phyloP scores from a whole-genome alignment of 2,797 vertebrate species.

The Halcyon smyrnensis region DNA sequence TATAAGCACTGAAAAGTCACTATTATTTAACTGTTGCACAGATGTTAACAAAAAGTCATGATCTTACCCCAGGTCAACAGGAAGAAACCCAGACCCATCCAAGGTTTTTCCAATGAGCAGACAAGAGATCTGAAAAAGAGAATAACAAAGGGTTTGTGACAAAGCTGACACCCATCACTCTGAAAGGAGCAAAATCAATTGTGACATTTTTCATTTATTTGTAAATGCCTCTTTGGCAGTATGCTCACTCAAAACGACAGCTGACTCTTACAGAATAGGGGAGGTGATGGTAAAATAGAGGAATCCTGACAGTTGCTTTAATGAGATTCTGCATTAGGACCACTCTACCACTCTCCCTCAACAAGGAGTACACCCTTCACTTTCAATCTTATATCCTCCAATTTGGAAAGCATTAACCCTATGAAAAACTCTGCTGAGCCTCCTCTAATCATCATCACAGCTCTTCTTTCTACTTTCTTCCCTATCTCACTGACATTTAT shows the following conservation, averaged over 20 bases:
- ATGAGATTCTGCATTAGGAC: slow-evolving; percentile 95
- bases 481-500: neutral
- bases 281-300: slow-evolving; percentile 90
- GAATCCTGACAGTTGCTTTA: slow-evolving; percentile 94
- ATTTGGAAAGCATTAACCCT: slow-evolving; percentile 86
- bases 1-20: neutral
- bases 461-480: slow-evolving; percentile 63
- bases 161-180: slow-evolving; percentile 89
- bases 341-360: slow-evolving; percentile 83
- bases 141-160: slow-evolving; percentile 95
- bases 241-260: slow-evolving; percentile 94
- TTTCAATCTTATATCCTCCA: slow-evolving; percentile 86
- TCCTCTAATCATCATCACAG: slow-evolving; percentile 75
- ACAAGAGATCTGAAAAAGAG: slow-evolving; percentile 84
- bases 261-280: slow-evolving; percentile 88
- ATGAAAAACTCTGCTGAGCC: slow-evolving; percentile 82
- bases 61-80: slow-evolving; percentile 84
- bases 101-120: slow-evolving; percentile 85
- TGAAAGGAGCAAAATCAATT: slow-evolving; percentile 91
- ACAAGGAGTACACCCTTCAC: slow-evolving; percentile 87
- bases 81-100: slow-evolving; percentile 82
- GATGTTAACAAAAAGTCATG: slow-evolving; percentile 84
- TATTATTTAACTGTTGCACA: slow-evolving; percentile 70
- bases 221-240: slow-evolving; percentile 96
- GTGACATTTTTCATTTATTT: slow-evolving; percentile 99